Base-by-base conservation (phyloP, 1,140 invertebrate genomes). In the Zaprionus taronus region DNA sequence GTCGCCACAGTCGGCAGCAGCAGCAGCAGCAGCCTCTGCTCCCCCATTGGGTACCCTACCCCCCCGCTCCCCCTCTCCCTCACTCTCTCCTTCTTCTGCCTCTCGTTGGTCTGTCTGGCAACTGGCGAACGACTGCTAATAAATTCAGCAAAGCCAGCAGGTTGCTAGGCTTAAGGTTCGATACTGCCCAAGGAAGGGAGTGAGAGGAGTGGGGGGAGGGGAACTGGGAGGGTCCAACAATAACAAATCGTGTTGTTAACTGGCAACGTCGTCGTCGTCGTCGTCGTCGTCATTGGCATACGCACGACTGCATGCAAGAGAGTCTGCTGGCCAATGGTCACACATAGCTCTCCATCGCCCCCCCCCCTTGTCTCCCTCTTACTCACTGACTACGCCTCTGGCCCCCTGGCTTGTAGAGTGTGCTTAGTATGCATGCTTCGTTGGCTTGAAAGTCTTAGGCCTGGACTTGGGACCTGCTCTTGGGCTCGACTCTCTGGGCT, bases 161-260 rank as follows among this genome's bases (percentile, higher is more conserved):
- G 84, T 90, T 90, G 84, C 85, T 81, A 89, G 85, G 81, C 72
- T 87, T 87, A 87, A 89, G 84, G 78, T 79, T 81, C 71, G 63
- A 31, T 77, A 41, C 61, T 61, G 68, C 55, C 24, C 38, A 44
- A 41, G 24, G 14, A 51, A 22, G 26, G n/a, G 2, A 26, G 28
- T 20, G 28, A 20, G 9, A 55, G 15, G 22, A 6, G 6, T 6
- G 4, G 36, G 15, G 20, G 41, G 60, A 20, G 22, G 5, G 12
- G 31, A 11, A 9, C 14, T 11, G 12, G 70, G 36, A 17, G 4
- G 34, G 15, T 28, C 51, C 78, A 79, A 89, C 81, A 89, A 90
- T 89, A 89, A 89, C 85, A 89, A 89, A 89, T 89, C 85, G 85
- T 89, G 85, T 85, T 90, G 85, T 90, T 85, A 82, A 90, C 85